Conservation (phyloP, 2,113 vertebrate genomes). For the Emydocephalus ijimae region DNA sequence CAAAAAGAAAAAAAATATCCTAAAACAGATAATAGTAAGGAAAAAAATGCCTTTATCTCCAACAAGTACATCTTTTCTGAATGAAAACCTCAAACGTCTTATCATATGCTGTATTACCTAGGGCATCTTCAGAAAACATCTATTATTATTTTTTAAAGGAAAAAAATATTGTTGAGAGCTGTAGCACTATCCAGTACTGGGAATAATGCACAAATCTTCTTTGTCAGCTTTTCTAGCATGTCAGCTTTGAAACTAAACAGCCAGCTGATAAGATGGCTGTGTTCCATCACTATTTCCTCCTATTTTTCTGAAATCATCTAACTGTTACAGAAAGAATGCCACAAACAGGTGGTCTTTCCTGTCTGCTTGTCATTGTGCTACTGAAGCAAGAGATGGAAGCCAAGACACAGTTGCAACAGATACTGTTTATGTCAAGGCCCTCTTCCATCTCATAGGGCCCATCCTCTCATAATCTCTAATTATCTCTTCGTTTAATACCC, state of each 20-base stretch:
- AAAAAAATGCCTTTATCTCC: background rate
- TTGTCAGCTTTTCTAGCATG: background rate
- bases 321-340: constrained; percentile 13
- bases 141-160: background rate
- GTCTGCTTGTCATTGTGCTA: constrained; percentile 36
- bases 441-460: constrained; percentile 67
- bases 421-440: constrained; percentile 71
- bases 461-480: constrained; percentile 87
- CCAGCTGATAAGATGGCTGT: background rate
- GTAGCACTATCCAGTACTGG: background rate
- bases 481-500: constrained; percentile 83
- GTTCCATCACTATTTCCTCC: constrained; percentile 1
- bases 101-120: background rate
- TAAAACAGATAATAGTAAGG: background rate
- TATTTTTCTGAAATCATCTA: background rate
- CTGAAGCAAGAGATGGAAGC: constrained; percentile 47
- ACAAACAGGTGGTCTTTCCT: constrained; percentile 66
- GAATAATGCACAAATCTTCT: background rate
- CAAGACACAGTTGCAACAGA: constrained; percentile 59
- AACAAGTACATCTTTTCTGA: background rate
- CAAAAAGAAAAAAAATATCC: background rate
- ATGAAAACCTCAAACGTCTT: background rate
- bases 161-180: background rate
- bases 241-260: constrained; percentile 34
- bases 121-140: background rate